phyloP scores from a whole-genome alignment of 1,140 invertebrate species.

The Thaumatotibia leucotreta region DNA sequence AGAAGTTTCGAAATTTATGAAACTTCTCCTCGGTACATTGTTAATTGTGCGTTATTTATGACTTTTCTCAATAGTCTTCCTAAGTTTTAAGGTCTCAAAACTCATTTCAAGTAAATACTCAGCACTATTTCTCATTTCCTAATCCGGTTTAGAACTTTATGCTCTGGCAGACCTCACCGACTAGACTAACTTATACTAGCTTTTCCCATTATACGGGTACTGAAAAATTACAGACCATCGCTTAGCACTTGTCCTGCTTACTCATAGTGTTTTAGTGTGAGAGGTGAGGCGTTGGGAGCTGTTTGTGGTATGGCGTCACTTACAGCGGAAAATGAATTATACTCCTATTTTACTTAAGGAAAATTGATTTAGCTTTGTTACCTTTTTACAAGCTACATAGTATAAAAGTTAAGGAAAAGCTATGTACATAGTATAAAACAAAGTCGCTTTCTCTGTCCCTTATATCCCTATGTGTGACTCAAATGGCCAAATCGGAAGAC shows the following conservation, averaged over 20 bases:
- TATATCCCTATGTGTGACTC: too few relatives aligned
- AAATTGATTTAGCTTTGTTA: too few relatives aligned
- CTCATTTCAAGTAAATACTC: not conserved
- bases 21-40: too few relatives aligned
- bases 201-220: not conserved
- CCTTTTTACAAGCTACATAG: too few relatives aligned
- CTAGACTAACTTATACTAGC: not conserved
- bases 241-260: not conserved
- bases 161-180: not conserved
- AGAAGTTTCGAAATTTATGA: too few relatives aligned
- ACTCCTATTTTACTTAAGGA: too few relatives aligned
- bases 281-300: not conserved
- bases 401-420: too few relatives aligned
- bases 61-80: not conserved
- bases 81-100: not conserved
- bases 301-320: not conserved
- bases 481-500: too few relatives aligned
- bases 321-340: too few relatives aligned
- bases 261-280: not conserved
- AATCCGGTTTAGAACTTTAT: not conserved
- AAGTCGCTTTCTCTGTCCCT: too few relatives aligned
- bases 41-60: too few relatives aligned
- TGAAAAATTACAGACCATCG: not conserved
- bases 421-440: too few relatives aligned
- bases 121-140: not conserved